Conservation (phyloP, 2,797 vertebrate species). For the Orestias chungarensis region DNA sequence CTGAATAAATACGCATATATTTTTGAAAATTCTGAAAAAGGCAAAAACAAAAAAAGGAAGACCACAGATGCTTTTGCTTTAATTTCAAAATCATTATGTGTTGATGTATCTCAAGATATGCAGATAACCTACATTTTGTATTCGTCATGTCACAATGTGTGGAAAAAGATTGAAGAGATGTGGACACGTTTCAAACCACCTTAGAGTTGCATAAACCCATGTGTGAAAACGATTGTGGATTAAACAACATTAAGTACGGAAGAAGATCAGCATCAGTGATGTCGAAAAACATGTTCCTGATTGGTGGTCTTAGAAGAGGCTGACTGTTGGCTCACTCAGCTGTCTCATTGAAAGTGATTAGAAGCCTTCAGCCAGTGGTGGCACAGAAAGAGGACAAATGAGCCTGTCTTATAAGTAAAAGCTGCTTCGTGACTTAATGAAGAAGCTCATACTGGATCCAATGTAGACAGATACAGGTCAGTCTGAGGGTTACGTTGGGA, state of each 20-base stretch:
- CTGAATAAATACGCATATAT: too few relatives aligned
- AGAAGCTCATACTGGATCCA: constrained; percentile 55
- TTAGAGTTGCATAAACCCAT: background rate
- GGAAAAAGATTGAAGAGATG: too few relatives aligned
- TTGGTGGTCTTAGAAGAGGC: constrained; percentile 28
- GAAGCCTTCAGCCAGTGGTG: constrained; percentile 55
- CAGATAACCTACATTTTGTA: too few relatives aligned
- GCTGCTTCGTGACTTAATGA: constrained; percentile 74
- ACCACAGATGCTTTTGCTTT: too few relatives aligned
- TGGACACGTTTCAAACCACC: background rate
- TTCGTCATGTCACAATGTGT: too few relatives aligned
- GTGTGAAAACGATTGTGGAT: constrained; percentile 13
- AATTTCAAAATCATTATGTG: too few relatives aligned
- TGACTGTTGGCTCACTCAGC: constrained; percentile 24
- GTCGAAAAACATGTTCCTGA: constrained; percentile 20
- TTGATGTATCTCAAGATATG: too few relatives aligned
- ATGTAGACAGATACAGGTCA: constrained; percentile 29
- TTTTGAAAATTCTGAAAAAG: too few relatives aligned
- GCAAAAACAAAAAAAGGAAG: too few relatives aligned
- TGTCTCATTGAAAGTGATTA: constrained; percentile 50
- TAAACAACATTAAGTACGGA: constrained; percentile 17
- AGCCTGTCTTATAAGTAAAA: constrained; percentile 72
- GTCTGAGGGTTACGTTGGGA: too few relatives aligned
- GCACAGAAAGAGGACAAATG: constrained; percentile 62
- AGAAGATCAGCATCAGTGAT: constrained; percentile 5